Conservation (phyloP, 1,140 invertebrate species). For the Drosophila murphyi region DNA sequence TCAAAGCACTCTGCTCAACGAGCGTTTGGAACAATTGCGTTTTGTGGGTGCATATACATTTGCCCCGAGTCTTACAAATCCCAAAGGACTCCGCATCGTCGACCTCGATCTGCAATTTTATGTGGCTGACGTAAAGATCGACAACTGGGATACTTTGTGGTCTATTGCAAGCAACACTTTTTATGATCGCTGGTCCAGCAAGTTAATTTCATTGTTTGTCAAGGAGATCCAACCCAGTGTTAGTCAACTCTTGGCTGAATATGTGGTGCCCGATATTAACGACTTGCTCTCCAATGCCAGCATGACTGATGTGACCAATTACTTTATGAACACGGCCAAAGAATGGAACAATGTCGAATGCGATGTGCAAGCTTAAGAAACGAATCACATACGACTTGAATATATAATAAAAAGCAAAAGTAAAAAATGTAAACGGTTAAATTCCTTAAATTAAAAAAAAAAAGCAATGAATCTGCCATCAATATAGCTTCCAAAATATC, state of each 20-base stretch:
- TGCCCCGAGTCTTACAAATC: conserved; percentile 32
- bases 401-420: neutral
- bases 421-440: conserved; percentile 12
- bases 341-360: conserved; percentile 31
- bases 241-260: conserved; percentile 18
- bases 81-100: conserved; percentile 47
- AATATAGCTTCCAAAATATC: neutral
- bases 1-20: conserved; percentile 55
- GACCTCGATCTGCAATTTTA: conserved; percentile 56
- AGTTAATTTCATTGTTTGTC: conserved; percentile 12
- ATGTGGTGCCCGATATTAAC: conserved; percentile 44
- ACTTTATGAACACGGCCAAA: conserved; percentile 18
- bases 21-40: conserved; percentile 58
- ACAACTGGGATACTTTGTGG: conserved; percentile 70
- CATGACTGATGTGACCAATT: conserved; percentile 53
- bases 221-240: conserved; percentile 53
- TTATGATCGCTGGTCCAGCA: conserved; percentile 29
- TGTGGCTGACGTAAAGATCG: conserved; percentile 41
- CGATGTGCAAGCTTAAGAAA: conserved; percentile 22
- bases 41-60: conserved; percentile 59
- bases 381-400: neutral
- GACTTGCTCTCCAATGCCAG: conserved; percentile 37
- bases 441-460: neutral
- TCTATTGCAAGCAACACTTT: conserved; percentile 63
- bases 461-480: neutral